phyloP scores from a whole-genome alignment of 2,797 vertebrate species.

The Sphenopsis melanotis region DNA sequence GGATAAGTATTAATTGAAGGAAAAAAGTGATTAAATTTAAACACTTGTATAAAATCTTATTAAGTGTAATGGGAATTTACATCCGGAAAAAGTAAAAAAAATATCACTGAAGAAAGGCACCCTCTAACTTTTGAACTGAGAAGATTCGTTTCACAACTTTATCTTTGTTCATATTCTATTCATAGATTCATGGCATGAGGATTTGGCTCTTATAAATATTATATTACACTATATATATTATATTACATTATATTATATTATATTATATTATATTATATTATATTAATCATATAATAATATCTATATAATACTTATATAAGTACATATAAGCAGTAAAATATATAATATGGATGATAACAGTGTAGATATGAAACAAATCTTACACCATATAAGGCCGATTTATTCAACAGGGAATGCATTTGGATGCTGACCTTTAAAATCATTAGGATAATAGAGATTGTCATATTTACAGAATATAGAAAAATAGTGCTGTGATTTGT shows the following conservation, averaged over 20 bases:
- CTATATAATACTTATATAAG: not conserved
- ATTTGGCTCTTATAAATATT: not conserved
- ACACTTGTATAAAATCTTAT: not conserved
- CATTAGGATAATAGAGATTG: not conserved
- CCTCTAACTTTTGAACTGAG: not conserved
- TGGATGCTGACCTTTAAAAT: not conserved
- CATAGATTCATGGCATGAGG: not conserved
- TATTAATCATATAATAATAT: not conserved
- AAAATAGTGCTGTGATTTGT: not conserved
- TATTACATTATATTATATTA: no score
- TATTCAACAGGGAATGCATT: not conserved
- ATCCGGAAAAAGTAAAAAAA: not conserved
- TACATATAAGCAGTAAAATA: not conserved
- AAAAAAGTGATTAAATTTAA: not conserved
- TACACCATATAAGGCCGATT: not conserved
- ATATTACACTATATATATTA: not conserved
- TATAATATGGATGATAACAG: not conserved
- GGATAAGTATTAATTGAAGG: not conserved
- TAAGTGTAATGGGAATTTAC: not conserved
- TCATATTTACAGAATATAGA: not conserved
- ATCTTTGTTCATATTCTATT: not conserved
- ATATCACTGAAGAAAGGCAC: fast-evolving
- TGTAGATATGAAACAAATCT: not conserved
- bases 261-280: not conserved
- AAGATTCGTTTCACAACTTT: not conserved